Percentiles rank a stretch among this genome's conserved stretches.
phyloP scores from a whole-genome alignment of 2,888 invertebrate genomes.

The Lamellibrachia columna region DNA sequence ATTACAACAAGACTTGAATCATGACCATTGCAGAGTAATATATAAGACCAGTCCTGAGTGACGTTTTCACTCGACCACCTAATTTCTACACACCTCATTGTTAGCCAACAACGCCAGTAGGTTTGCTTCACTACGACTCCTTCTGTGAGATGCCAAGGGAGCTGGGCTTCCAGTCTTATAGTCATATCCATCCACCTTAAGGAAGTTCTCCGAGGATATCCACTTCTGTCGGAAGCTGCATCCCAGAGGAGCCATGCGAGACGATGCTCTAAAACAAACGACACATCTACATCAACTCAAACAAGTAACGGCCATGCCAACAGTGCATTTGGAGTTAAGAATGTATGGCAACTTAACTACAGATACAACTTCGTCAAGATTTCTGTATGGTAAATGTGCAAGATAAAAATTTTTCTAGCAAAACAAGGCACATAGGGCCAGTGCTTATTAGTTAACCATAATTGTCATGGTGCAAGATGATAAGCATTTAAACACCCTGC shows the following conservation, averaged over 20 bases:
- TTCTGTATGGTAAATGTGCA: too few relatives aligned
- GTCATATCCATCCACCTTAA: not conserved
- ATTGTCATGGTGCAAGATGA: too few relatives aligned
- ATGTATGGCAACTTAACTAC: too few relatives aligned
- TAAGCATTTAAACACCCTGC: too few relatives aligned
- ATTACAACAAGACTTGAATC: too few relatives aligned
- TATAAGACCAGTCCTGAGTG: too few relatives aligned
- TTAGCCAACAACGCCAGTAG: not conserved
- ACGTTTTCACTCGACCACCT: not conserved
- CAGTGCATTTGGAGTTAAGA: too few relatives aligned
- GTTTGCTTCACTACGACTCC: not conserved
- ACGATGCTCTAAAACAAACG: not conserved
- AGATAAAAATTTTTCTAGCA: too few relatives aligned
- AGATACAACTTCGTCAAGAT: too few relatives aligned
- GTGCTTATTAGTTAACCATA: too few relatives aligned
- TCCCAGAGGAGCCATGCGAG: not conserved
- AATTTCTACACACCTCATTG: not conserved
- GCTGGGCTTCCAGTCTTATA: not conserved
- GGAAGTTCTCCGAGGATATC: not conserved
- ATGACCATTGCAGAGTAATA: too few relatives aligned
- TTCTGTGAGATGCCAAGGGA: not conserved
- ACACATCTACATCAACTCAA: not conserved
- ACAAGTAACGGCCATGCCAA: not conserved
- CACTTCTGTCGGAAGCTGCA: not conserved
- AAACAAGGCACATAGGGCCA: too few relatives aligned